Conservation (phyloP, 2,888 invertebrate genomes). For the Bhutanitis thaidina region DNA sequence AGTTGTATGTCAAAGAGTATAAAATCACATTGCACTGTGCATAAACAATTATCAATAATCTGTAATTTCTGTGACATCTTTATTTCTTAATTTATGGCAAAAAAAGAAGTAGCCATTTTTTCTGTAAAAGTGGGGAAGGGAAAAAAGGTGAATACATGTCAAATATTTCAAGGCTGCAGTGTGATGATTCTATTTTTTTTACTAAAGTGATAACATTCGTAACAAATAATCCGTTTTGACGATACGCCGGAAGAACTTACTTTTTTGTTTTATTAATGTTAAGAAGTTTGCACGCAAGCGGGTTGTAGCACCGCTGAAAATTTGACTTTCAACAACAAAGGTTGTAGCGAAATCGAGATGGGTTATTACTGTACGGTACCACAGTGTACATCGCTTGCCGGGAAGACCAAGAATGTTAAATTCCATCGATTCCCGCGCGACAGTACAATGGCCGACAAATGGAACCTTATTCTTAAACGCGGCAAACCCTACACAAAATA, state of each 20-base stretch:
- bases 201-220: conserved; percentile 69
- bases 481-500: conserved; percentile 75
- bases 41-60: too few relatives aligned
- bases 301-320: conserved; percentile 17
- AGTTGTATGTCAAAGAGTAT: too few relatives aligned
- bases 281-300: conserved; percentile 25
- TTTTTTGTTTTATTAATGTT: conserved; percentile 38
- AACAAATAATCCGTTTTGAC: conserved; percentile 50
- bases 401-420: conserved; percentile 76
- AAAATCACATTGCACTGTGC: too few relatives aligned
- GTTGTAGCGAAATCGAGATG: conserved; percentile 47
- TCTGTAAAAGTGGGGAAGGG: conserved; percentile 55
- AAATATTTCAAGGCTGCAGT: conserved; percentile 76
- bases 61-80: conserved; percentile 12
- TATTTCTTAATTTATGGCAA: conserved; percentile 25
- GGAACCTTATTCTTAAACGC: conserved; percentile 68
- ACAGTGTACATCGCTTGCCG: conserved; percentile 76
- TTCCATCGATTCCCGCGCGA: conserved; percentile 74
- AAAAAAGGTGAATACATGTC: conserved; percentile 74
- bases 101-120: conserved; percentile 36
- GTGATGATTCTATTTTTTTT: conserved; percentile 74
- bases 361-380: conserved; percentile 78
- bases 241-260: conserved; percentile 24
- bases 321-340: conserved; percentile 42
- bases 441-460: conserved; percentile 58